A percentile compares a stretch with the other conserved stretches of the same genome.
phyloP scores from a whole-genome alignment of 2,797 vertebrate species.

The Scolopax rusticola region DNA sequence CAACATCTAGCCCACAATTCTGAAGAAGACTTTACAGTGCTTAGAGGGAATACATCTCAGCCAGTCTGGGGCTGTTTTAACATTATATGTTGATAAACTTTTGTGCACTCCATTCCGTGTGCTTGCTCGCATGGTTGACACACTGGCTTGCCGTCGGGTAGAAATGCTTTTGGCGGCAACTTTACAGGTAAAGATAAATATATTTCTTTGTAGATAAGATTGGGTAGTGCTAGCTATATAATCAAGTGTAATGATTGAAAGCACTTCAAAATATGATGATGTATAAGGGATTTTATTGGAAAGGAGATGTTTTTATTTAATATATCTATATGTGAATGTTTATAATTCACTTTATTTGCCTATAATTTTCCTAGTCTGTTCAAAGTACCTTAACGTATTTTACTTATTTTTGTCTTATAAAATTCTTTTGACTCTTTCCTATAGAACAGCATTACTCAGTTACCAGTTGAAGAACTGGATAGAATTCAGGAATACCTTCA shows the following conservation, averaged over 20 bases:
- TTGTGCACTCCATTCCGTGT: conserved; percentile 93
- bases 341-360: background rate
- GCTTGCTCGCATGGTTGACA: conserved; percentile 96
- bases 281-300: background rate
- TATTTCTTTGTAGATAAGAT: background rate
- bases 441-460: conserved; percentile 92
- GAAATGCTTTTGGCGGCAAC: conserved; percentile 98
- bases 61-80: conserved; percentile 94
- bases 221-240: background rate
- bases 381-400: background rate
- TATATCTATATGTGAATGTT: rapidly evolving
- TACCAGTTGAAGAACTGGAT: conserved; percentile 93
- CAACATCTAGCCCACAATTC: conserved; percentile 86
- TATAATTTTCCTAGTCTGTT: background rate
- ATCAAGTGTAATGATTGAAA: background rate
- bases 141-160: conserved; percentile 93
- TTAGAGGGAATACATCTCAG: conserved; percentile 97
- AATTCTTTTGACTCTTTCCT: conserved; percentile 41
- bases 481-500: conserved; percentile 96
- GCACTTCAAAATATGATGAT: no score
- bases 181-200: conserved; percentile 83
- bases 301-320: rapidly evolving
- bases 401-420: background rate
- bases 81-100: conserved; percentile 94
- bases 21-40: conserved; percentile 96